These are phyloP conservation scores for Poeciliopsis occidentalis DNA, from an alignment of 2,113 vertebrate species.

Conservation along the genomic window DNA sequence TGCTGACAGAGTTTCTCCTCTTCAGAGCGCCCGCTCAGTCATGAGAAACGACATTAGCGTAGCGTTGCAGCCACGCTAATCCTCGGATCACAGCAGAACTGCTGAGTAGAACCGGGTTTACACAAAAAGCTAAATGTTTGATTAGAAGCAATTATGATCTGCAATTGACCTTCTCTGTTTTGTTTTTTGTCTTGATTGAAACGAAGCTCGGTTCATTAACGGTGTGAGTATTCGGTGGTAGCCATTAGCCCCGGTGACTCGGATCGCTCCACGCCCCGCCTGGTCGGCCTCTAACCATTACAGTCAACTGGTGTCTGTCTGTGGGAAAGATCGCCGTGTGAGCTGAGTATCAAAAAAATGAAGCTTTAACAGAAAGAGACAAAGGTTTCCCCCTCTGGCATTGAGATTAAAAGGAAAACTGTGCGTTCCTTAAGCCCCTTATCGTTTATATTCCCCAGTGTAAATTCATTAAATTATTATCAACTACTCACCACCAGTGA, in stretches of 20 bases:
- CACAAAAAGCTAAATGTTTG: constrained; percentile 1
- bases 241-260: background rate
- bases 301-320: background rate
- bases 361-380: background rate
- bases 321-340: background rate
- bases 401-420: background rate
- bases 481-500: background rate
- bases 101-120: constrained; percentile 14
- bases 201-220: background rate
- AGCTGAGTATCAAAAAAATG: background rate
- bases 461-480: background rate
- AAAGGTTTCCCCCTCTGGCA: background rate
- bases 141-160: background rate
- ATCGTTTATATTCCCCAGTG: background rate
- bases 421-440: constrained; percentile 8
- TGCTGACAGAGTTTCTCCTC: background rate
- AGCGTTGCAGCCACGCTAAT: constrained; percentile 27
- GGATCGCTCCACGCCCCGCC: background rate
- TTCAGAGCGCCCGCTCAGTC: constrained; percentile 7
- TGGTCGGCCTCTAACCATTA: background rate
- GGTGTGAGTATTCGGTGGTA: background rate
- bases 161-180: background rate
- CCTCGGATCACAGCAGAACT: constrained; percentile 38
- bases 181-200: background rate
- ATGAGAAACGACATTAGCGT: constrained; percentile 41